phyloP scores from a whole-genome alignment of 1,140 invertebrate species.

The Drosophila rufa region DNA sequence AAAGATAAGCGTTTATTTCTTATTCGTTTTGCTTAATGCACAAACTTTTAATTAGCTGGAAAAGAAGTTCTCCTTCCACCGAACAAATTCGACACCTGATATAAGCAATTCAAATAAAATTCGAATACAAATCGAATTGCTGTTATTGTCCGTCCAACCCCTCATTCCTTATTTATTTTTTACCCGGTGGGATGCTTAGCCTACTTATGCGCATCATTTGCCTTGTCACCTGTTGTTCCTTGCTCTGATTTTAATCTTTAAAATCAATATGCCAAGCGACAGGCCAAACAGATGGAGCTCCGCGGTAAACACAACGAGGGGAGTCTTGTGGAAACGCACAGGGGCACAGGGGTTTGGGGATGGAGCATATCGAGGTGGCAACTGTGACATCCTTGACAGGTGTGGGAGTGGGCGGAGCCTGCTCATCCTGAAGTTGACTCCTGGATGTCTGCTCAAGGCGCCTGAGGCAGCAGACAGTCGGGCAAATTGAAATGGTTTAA shows the following conservation, averaged over 20 bases:
- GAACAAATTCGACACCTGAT: conserved; percentile 47
- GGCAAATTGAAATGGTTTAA: conserved; percentile 76
- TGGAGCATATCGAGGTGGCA: neutral
- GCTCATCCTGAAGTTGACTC: conserved; percentile 32
- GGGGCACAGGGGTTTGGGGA: neutral
- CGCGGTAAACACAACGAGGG: conserved; percentile 37
- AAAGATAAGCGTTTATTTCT: conserved; percentile 61
- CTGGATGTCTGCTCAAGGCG: conserved; percentile 31
- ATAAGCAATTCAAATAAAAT: conserved; percentile 44
- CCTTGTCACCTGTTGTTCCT: conserved; percentile 68
- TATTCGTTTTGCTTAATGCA: conserved; percentile 49
- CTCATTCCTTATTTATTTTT: neutral
- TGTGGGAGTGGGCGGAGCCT: conserved; percentile 15
- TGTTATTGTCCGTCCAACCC: neutral
- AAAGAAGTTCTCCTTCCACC: conserved; percentile 11
- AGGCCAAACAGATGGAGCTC: conserved; percentile 50
- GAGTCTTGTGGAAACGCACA: neutral
- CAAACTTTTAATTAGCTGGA: conserved; percentile 74
- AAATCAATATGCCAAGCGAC: conserved; percentile 75
- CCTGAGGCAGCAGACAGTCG: conserved; percentile 69
- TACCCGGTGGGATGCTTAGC: conserved; percentile 46
- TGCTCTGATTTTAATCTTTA: conserved; percentile 68
- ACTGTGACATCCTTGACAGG: conserved; percentile 34
- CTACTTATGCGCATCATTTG: conserved; percentile 64
- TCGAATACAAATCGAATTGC: conserved; percentile 66